Evolutionary conservation across 1,140 invertebrate species (phyloP).

Genomic region (Caenorhabditis briggsae): DNA sequence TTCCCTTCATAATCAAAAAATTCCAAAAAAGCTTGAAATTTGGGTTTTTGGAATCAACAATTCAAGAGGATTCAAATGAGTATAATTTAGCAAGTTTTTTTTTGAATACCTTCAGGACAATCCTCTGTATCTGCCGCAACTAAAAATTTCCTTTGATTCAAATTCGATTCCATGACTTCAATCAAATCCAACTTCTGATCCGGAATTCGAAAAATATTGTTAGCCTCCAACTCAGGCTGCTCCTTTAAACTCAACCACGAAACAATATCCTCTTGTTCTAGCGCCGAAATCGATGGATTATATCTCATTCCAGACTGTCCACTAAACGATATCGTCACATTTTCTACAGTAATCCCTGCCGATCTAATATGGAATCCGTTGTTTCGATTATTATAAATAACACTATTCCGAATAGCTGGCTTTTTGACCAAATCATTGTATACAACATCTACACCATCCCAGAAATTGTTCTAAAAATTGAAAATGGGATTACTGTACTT

Average conservation of each 20-base stretch:
- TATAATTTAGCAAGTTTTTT: not conserved
- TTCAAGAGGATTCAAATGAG: too few relatives aligned
- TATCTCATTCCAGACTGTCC: slow-evolving; percentile 89
- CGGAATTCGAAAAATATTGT: slow-evolving; percentile 79
- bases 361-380: slow-evolving; percentile 91
- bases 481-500: not conserved
- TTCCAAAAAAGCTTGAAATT: too few relatives aligned
- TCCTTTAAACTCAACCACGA: slow-evolving; percentile 85
- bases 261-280: slow-evolving; percentile 89
- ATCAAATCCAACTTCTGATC: slow-evolving; percentile 60
- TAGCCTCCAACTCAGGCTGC: slow-evolving; percentile 81
- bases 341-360: slow-evolving; percentile 86
- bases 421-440: slow-evolving; percentile 86
- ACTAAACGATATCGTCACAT: slow-evolving; percentile 81
- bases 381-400: slow-evolving; percentile 83
- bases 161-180: slow-evolving; percentile 73
- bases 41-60: too few relatives aligned
- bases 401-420: slow-evolving; percentile 75
- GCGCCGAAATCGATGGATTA: slow-evolving; percentile 87
- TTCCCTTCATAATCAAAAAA: too few relatives aligned
- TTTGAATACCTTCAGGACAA: slow-evolving; percentile 67
- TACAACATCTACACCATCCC: slow-evolving; percentile 86
- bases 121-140: slow-evolving; percentile 71
- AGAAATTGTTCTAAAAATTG: slow-evolving; percentile 70
- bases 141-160: slow-evolving; percentile 76